phyloP scores from a whole-genome alignment of 1,140 invertebrate genomes.

The Chionoecetes opilio region DNA sequence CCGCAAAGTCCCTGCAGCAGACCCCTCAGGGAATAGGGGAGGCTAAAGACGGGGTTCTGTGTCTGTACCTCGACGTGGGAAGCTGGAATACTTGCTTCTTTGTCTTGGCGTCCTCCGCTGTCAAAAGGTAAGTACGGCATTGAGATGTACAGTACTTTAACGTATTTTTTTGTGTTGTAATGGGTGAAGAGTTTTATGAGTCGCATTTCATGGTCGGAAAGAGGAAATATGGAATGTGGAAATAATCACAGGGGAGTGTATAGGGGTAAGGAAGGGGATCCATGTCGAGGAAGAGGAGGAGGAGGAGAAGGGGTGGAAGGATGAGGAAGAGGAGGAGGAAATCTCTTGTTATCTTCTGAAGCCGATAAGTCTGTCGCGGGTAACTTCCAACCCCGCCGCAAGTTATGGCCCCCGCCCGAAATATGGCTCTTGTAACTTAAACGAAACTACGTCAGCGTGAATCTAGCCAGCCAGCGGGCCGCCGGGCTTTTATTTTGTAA shows the following conservation, averaged over 20 bases:
- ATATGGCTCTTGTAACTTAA: constrained; percentile 11
- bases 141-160: neutral
- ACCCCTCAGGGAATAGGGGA: neutral
- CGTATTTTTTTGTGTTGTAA: neutral
- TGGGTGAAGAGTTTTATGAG: neutral
- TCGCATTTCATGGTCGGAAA: neutral
- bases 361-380: constrained; percentile 14
- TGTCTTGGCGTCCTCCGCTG: neutral
- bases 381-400: neutral
- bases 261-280: neutral
- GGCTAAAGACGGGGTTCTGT: neutral
- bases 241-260: neutral
- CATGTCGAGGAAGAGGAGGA: neutral
- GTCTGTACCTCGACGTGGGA: too few species aligned
- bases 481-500: neutral
- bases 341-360: constrained; percentile 12
- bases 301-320: neutral
- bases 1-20: neutral
- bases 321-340: neutral
- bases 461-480: neutral
- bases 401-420: constrained; percentile 13
- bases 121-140: neutral
- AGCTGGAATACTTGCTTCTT: too few species aligned
- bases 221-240: neutral
- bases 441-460: constrained; percentile 24